Conservation (phyloP, 2,888 invertebrate species). For the Trachelus tabidus region DNA sequence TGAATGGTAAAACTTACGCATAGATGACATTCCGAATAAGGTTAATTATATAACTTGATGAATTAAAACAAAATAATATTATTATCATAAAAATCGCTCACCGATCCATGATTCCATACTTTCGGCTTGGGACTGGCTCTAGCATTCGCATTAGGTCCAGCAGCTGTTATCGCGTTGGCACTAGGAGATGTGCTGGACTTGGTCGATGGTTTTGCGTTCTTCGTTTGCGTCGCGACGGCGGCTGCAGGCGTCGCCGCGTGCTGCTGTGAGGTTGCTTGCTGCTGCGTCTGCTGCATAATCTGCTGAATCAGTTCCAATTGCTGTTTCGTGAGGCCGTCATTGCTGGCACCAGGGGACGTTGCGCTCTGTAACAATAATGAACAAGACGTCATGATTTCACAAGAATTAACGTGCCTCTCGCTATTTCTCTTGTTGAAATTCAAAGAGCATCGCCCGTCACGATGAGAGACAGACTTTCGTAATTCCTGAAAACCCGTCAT, state of each 20-base stretch:
- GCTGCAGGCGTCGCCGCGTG: slow-evolving; percentile 34
- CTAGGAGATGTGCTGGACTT: slow-evolving; percentile 56
- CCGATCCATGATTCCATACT: slow-evolving; percentile 71
- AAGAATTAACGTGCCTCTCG: too few species aligned
- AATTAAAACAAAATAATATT: background rate
- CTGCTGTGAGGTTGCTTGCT: slow-evolving; percentile 67
- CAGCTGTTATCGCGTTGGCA: slow-evolving; percentile 40
- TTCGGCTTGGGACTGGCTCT: slow-evolving; percentile 67
- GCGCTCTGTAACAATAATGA: slow-evolving; percentile 57
- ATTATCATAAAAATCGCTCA: slow-evolving; percentile 48
- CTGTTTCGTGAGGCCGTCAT: slow-evolving; percentile 78
- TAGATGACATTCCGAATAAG: too few species aligned
- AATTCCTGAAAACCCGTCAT: too few species aligned
- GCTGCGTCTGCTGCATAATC: slow-evolving; percentile 82
- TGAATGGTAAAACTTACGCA: too few species aligned
- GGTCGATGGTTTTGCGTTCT: slow-evolving; percentile 60
- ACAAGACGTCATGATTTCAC: background rate
- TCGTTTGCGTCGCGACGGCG: slow-evolving; percentile 64
- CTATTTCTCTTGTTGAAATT: background rate
- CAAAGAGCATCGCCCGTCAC: background rate
- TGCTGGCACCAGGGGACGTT: slow-evolving; percentile 67
- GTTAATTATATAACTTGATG: too few species aligned
- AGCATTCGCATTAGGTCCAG: slow-evolving; percentile 39
- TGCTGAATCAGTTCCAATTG: slow-evolving; percentile 81
- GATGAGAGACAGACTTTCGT: background rate